These are phyloP conservation scores for Galeopterus variegatus DNA, from an alignment of 2,113 vertebrate genomes.

Conservation along the genomic window DNA sequence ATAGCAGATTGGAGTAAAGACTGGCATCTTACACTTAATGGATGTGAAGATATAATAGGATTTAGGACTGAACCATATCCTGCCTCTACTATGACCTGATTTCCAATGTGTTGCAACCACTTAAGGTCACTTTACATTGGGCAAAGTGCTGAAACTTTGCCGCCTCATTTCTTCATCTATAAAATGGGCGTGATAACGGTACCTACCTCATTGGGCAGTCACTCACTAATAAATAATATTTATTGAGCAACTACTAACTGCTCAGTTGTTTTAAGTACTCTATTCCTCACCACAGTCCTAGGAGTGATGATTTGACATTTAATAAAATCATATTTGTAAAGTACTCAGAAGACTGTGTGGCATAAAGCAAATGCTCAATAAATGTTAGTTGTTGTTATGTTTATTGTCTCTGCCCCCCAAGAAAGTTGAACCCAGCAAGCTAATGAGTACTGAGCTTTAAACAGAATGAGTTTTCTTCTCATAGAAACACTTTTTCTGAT, in stretches of 20 bases:
- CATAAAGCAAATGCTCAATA: rapidly evolving
- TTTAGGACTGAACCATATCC: rapidly evolving
- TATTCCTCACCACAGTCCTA: rapidly evolving
- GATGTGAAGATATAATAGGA: rapidly evolving
- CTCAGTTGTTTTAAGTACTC: background rate
- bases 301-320: rapidly evolving
- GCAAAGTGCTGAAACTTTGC: too few species aligned
- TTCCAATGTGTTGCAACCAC: too few species aligned
- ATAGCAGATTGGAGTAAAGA: rapidly evolving
- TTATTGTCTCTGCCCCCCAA: background rate
- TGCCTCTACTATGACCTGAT: rapidly evolving
- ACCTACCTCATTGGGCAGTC: background rate
- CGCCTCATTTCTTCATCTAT: background rate
- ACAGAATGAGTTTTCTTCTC: background rate
- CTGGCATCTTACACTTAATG: background rate
- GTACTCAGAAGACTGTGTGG: rapidly evolving
- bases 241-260: too few species aligned
- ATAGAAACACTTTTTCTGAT: background rate
- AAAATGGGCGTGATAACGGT: rapidly evolving
- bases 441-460: background rate
- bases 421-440: background rate
- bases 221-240: background rate
- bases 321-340: too few species aligned
- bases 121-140: rapidly evolving
- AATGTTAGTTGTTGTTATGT: rapidly evolving